Evolutionary conservation across 2,113 vertebrate genomes (phyloP).

Genomic region (Theristicus caerulescens): DNA sequence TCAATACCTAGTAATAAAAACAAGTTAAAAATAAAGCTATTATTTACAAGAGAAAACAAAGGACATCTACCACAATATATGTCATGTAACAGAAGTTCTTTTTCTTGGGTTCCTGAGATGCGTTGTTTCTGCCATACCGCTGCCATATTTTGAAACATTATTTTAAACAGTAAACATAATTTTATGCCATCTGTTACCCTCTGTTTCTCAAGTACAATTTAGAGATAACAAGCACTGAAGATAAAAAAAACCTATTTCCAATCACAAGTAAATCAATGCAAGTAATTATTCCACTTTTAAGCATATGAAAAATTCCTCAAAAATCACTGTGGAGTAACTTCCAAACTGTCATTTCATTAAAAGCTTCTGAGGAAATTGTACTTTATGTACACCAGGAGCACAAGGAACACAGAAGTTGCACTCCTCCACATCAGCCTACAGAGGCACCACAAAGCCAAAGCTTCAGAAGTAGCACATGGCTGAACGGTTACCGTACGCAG

Average conservation of each 20-base stretch:
- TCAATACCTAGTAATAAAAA: constrained; percentile 84
- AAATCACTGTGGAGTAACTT: background rate
- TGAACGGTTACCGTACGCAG: background rate
- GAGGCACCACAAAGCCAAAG: background rate
- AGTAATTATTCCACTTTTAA: background rate
- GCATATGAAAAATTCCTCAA: background rate
- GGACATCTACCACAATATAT: background rate
- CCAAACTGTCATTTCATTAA: background rate
- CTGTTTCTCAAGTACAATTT: background rate
- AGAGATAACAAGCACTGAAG: background rate
- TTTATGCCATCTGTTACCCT: background rate
- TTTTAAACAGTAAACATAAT: background rate
- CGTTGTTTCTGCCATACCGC: background rate
- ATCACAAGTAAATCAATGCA: background rate
- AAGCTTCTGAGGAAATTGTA: background rate
- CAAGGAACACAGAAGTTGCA: background rate
- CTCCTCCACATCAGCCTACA: background rate
- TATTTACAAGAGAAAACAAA: background rate
- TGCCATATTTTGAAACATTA: background rate
- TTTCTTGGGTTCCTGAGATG: background rate
- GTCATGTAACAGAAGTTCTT: background rate
- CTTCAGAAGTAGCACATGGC: background rate
- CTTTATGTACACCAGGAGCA: background rate
- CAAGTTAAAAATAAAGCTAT: background rate
- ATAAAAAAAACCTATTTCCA: background rate